Evolutionary conservation across 2,888 invertebrate genomes (phyloP).

Genomic region (Tridacna crocea): DNA sequence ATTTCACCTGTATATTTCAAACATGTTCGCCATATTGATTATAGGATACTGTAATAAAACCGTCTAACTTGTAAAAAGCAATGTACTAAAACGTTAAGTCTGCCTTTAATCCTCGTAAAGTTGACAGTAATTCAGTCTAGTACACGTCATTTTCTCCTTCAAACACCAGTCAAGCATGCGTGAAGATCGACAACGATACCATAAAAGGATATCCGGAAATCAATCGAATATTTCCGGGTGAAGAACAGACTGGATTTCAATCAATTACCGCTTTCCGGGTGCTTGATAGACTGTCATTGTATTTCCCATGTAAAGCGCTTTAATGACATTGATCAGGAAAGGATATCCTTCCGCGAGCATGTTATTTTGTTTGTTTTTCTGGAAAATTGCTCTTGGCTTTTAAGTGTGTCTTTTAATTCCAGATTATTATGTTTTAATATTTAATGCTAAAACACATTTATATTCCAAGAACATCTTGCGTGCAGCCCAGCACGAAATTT

Average conservation of each 20-base stretch:
- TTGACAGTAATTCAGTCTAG: constrained; percentile 11
- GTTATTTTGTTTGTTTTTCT: constrained; percentile 29
- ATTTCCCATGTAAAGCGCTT: constrained; percentile 33
- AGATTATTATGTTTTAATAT: constrained; percentile 28
- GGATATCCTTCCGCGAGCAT: constrained; percentile 26
- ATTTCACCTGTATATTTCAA: neutral
- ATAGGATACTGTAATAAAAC: neutral
- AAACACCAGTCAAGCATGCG: constrained; percentile 45
- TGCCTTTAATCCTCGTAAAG: constrained; percentile 21
- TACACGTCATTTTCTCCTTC: constrained; percentile 28
- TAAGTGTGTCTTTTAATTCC: constrained; percentile 29
- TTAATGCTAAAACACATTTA: constrained; percentile 21
- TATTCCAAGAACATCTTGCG: constrained; percentile 6
- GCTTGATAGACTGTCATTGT: constrained; percentile 38
- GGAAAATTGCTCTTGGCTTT: constrained; percentile 30
- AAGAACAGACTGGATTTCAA: constrained; percentile 46
- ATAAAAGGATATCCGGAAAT: constrained; percentile 58
- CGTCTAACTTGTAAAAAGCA: neutral
- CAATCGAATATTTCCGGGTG: constrained; percentile 59
- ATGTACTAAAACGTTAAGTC: constrained; percentile 2
- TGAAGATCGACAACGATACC: constrained; percentile 36
- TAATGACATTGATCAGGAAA: constrained; percentile 52
- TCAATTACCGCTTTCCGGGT: constrained; percentile 59
- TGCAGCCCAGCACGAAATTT: constrained; percentile 16
- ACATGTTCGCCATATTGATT: neutral